These are phyloP conservation scores for Gavialis gangeticus DNA, from an alignment of 2,113 vertebrate genomes.

Conservation along the genomic window DNA sequence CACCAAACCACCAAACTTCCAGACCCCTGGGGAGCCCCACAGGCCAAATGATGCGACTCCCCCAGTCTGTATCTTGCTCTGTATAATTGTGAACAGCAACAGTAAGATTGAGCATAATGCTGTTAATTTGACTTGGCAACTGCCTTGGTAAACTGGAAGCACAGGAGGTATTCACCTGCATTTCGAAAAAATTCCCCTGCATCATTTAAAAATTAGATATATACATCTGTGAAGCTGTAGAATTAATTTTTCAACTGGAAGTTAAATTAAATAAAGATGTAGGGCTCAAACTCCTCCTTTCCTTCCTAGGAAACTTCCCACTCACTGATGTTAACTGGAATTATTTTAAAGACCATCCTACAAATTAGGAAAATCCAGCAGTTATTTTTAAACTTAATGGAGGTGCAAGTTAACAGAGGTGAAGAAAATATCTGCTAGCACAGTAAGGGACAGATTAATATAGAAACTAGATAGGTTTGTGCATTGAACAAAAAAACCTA, in stretches of 20 bases:
- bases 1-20: no score
- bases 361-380: not conserved
- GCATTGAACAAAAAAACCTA: conserved; percentile 25
- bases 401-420: not conserved
- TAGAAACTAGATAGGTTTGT: conserved; percentile 35
- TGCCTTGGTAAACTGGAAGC: not conserved
- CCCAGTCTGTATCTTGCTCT: not conserved
- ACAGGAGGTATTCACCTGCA: not conserved
- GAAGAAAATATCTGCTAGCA: not conserved
- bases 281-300: not conserved
- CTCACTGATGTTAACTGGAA: conserved; percentile 26
- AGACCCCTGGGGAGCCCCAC: no score
- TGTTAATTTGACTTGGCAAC: not conserved
- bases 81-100: not conserved
- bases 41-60: no score
- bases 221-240: not conserved
- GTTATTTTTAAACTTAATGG: not conserved
- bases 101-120: not conserved
- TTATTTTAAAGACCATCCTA: conserved; percentile 54
- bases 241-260: conserved; percentile 18
- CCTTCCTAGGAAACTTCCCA: conserved; percentile 15
- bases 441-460: not conserved
- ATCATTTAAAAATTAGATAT: not conserved
- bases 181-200: not conserved
- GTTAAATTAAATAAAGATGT: conserved; percentile 41